Evolutionary conservation across 2,113 vertebrate genomes (phyloP), one percentile per base, ranked within the genome.

Genomic region (Terrapene triunguis): DNA sequence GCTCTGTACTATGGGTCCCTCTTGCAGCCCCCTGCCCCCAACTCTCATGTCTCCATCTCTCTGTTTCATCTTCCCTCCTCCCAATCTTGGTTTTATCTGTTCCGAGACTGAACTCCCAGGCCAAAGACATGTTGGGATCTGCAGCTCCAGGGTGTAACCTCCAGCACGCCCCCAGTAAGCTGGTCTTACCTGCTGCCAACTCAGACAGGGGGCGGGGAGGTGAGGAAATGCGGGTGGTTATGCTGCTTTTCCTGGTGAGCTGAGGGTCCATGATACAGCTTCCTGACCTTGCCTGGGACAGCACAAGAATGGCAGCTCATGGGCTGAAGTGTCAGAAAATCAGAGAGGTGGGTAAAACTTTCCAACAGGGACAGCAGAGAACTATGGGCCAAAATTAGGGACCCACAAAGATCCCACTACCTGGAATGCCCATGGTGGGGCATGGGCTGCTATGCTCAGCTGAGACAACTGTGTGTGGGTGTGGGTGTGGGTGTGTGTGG

Each of bases 101-200:
- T 92, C 85, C 89, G 85, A 97, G 89, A 10, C 89, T 24, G 89
- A 55, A 10, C 95, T 90, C 47, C 1, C 0, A 62, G 65, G 85
- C 1, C 1, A 53, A 62, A 94, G 95, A 95, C 98, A 0, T 96
- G 98, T 97, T 97, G 85, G 93, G 95, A 98, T 97, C 90, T 97
- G 98, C 92, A 98, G 91, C 91, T 80, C 53, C 82, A 54, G 96
- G 97, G 97, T 96, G 97, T 95, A 95, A 90, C 85, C 96, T 96
- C 87, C 24, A 0, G 94, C 94, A 94, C 95, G 6, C 96, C 93
- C 94, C 83, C 92, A 29, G 80, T 62, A 96, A 97, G 96, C 98
- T 97, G 97, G 97, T 98, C 89, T 94, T 97, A 98, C 98, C 96
- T 96, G 98, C 97, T 98, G 89, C 14, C 21, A 11, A 35, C 89